phyloP scores from a whole-genome alignment of 1,140 invertebrate genomes.

The Melipona quadrifasciata region DNA sequence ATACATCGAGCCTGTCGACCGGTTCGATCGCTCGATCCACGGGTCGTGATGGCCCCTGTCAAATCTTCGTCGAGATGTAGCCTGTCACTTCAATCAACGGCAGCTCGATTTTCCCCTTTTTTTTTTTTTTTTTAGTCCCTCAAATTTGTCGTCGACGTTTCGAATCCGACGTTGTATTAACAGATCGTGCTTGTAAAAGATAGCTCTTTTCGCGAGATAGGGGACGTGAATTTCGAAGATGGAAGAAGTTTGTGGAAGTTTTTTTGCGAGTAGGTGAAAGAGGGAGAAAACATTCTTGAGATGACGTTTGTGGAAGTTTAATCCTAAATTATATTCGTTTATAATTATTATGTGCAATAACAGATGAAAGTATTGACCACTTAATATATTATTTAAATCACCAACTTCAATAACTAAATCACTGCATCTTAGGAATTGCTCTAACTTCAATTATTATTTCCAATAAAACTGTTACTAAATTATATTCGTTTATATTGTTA shows the following conservation, averaged over 20 bases:
- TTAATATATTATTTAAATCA: too few species aligned
- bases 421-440: too few species aligned
- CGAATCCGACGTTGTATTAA: neutral
- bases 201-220: neutral
- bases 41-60: neutral
- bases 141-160: neutral
- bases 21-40: conserved; percentile 41
- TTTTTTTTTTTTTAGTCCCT: too few species aligned
- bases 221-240: neutral
- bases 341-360: too few species aligned
- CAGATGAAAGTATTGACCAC: too few species aligned
- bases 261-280: neutral
- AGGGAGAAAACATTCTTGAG: too few species aligned
- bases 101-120: neutral
- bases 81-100: neutral
- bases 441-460: too few species aligned
- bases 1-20: neutral
- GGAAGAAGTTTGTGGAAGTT: neutral
- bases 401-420: too few species aligned
- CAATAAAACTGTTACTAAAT: too few species aligned
- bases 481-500: too few species aligned
- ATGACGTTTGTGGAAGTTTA: too few species aligned
- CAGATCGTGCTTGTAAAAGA: neutral
- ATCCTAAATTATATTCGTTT: too few species aligned
- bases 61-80: conserved; percentile 9